Evolutionary conservation across 2,888 invertebrate genomes (phyloP).

Genomic region (Linnaemya vulpina): DNA sequence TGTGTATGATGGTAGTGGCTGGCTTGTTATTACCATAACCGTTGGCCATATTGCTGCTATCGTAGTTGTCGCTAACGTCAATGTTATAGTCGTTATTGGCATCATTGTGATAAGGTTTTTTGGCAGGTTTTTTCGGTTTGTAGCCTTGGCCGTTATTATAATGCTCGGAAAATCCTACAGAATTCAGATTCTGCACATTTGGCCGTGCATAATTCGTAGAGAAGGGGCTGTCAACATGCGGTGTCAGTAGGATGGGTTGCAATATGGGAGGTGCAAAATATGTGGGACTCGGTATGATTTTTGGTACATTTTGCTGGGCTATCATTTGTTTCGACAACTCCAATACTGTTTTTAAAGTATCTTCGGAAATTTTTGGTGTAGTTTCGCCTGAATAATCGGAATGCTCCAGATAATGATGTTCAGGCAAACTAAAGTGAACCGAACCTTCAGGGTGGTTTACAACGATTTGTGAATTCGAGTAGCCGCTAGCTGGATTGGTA

Average conservation of each 20-base stretch:
- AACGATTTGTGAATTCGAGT: conserved; percentile 82
- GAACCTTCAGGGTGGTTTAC: conserved; percentile 82
- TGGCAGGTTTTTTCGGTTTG: conserved; percentile 35
- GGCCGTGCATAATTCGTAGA: conserved; percentile 73
- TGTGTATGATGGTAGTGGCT: conserved; percentile 81
- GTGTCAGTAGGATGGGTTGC: conserved; percentile 80
- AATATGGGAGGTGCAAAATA: conserved; percentile 79
- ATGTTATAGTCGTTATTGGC: not conserved
- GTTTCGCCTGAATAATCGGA: conserved; percentile 73
- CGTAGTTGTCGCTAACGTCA: conserved; percentile 9
- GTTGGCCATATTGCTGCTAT: not conserved
- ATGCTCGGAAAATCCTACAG: conserved; percentile 13
- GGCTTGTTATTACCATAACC: conserved; percentile 73
- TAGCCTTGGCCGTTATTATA: conserved; percentile 25
- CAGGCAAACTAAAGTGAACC: conserved; percentile 79
- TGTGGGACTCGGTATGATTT: conserved; percentile 77
- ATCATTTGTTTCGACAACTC: conserved; percentile 83
- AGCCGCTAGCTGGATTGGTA: conserved; percentile 73
- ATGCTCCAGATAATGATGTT: conserved; percentile 67
- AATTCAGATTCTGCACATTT: conserved; percentile 2
- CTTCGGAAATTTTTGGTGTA: conserved; percentile 81
- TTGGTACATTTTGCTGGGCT: conserved; percentile 81
- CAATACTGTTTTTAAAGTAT: conserved; percentile 82
- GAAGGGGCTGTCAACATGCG: conserved; percentile 74
- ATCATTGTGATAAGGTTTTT: conserved; percentile 17